Evolutionary conservation across 2,797 vertebrate genomes (phyloP).

Genomic region (Echiichthys vipera): DNA sequence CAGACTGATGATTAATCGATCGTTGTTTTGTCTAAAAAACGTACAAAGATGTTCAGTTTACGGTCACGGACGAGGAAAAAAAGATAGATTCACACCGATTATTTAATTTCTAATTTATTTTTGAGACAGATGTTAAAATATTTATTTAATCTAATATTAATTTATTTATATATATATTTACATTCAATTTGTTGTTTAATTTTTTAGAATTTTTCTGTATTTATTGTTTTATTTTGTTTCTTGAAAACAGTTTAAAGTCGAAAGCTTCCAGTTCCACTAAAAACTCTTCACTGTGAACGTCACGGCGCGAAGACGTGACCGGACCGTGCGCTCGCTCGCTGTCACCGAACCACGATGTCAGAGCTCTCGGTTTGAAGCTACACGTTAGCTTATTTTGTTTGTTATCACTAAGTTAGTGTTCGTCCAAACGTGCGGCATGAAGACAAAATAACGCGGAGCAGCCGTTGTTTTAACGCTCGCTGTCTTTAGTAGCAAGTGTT

Average conservation of each 20-base stretch:
- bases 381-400: conserved; percentile 1
- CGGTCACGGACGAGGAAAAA: no score
- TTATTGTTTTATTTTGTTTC: conserved; percentile 10
- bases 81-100: no score
- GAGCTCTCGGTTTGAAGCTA: conserved; percentile 12
- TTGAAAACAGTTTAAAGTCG: background rate
- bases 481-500: background rate
- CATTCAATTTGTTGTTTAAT: conserved; percentile 43
- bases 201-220: conserved; percentile 44
- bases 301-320: no score
- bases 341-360: no score
- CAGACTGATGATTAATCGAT: no score
- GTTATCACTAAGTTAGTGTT: background rate
- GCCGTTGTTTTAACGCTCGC: background rate
- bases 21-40: no score
- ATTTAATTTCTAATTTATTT: conserved; percentile 53
- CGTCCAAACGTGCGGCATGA: background rate
- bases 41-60: no score
- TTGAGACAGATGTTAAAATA: conserved; percentile 34
- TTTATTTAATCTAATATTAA: conserved; percentile 62
- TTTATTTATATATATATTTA: conserved; percentile 35
- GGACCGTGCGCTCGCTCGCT: no score
- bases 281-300: conserved; percentile 58
- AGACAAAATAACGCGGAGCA: conserved; percentile 25
- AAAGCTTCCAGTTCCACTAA: conserved; percentile 17